Base-by-base conservation (phyloP, 64 coral and sea anemone species). In the Trachythela sp. region DNA sequence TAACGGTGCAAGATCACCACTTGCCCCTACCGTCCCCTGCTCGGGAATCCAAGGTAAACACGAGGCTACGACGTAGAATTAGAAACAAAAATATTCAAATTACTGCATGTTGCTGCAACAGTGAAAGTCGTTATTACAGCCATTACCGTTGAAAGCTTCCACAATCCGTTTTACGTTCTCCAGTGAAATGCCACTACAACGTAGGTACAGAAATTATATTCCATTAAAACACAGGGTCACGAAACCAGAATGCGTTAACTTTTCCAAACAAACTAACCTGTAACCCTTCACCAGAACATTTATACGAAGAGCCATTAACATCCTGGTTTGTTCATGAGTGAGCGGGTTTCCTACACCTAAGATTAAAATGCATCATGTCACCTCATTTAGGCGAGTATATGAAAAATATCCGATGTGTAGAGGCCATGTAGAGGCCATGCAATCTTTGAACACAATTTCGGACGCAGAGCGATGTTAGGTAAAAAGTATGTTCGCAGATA, bases 21-120 rank as follows among this genome's bases (percentile, higher is more conserved):
- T 99, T 24, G 96, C 96, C 0, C 96, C 96, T 29, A 95, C 93
- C 20, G 96, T 95, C 54, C 96, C 96, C 59, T 99, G 96, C 77
- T 91, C 96, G 40, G 96, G 96, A 31, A 99, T 91, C 72, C 93
- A 91, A 2, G 96, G 93, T 33, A 99, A 59, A 43, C 94, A 93
- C 0, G 91, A 93, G 13, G 94, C 96, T 99, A 70, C 0, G 36
- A 77, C 30, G 11, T 76, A 8, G n/a, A n/a, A 84, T 37, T 17
- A 51, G 41, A 50, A 30, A 6, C 4, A 45, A 45, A 45, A 45
- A 45, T 4, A 6, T 45, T 6, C 4, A 45, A 45, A 45, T 6
- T 11, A 45, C 4, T 45, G 42, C 42, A 45, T 45, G 4, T 45
- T 45, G 42, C 42, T 45, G 42, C 42, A 45, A 11, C 42, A 45